Evolutionary conservation across 2,797 vertebrate species (phyloP).

Genomic region (Phrynocephalus guinanensis): DNA sequence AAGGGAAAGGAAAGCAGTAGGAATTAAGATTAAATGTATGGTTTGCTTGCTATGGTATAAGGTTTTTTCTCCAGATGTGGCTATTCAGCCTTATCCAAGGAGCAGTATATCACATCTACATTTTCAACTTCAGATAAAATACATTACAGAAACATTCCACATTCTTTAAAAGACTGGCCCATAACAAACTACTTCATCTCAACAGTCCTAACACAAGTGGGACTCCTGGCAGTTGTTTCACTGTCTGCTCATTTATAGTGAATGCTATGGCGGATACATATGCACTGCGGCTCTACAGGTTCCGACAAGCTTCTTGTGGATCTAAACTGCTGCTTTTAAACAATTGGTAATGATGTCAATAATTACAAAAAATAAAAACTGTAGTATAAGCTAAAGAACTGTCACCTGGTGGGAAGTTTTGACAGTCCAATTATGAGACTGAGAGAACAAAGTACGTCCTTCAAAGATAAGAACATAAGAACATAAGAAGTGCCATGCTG

Average conservation of each 20-base stretch:
- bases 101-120: not conserved
- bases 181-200: not conserved
- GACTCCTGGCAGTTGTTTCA: not conserved
- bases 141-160: not conserved
- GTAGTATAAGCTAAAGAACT: not conserved
- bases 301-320: not conserved
- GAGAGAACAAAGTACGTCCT: too few species aligned
- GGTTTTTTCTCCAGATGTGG: conserved; percentile 2
- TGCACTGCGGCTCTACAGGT: not conserved
- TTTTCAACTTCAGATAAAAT: not conserved
- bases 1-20: not conserved
- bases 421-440: too few species aligned
- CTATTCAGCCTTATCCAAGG: not conserved
- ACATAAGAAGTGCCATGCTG: too few species aligned
- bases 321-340: not conserved
- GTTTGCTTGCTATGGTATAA: not conserved
- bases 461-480: too few species aligned
- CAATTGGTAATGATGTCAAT: not conserved
- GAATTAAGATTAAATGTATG: conserved; percentile 30
- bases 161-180: not conserved
- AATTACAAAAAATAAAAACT: not conserved
- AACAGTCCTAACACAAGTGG: not conserved
- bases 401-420: too few species aligned
- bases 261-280: not conserved
- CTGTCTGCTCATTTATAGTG: not conserved